These are phyloP conservation scores for Eleginops maclovinus DNA, from an alignment of 2,113 vertebrate species.

Conservation along the genomic window DNA sequence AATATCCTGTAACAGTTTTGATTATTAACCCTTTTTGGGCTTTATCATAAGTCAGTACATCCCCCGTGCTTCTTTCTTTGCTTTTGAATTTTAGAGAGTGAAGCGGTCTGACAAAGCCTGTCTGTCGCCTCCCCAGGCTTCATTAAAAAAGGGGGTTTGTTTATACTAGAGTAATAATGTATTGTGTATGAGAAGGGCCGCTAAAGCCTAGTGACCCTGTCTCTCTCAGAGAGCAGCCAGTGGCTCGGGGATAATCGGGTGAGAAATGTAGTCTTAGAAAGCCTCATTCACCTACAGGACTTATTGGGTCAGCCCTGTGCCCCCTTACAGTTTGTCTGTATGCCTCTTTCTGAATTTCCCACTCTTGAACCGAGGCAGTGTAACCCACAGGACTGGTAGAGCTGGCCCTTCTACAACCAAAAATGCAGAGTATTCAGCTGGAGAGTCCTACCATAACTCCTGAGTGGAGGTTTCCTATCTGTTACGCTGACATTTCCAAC, in stretches of 20 bases:
- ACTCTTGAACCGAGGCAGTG: not conserved
- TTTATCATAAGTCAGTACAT: not conserved
- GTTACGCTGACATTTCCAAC: not conserved
- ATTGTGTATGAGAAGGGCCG: constrained; percentile 39
- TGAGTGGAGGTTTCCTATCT: not conserved
- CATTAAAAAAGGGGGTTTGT: constrained; percentile 37
- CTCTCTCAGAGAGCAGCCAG: constrained; percentile 76
- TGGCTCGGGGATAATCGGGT: constrained; percentile 89
- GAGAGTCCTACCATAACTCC: not conserved
- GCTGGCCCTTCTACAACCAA: not conserved
- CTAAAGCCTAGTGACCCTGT: constrained; percentile 47
- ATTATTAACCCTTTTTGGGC: not conserved
- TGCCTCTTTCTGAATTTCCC: not conserved
- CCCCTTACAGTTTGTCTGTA: not conserved
- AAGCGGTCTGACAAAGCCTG: not conserved
- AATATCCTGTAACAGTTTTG: not conserved
- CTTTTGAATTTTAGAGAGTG: not conserved
- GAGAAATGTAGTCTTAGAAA: constrained; percentile 78
- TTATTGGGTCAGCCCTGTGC: constrained; percentile 33
- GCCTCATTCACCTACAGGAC: constrained; percentile 13
- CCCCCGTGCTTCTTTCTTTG: not conserved
- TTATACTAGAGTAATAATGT: constrained; percentile 46
- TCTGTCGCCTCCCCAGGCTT: not conserved
- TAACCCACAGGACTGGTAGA: not conserved
- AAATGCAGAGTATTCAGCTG: not conserved